Evolutionary conservation across 2,797 vertebrate species (phyloP), one percentile per base, ranked within the genome.

Genomic region (Manis javanica): DNA sequence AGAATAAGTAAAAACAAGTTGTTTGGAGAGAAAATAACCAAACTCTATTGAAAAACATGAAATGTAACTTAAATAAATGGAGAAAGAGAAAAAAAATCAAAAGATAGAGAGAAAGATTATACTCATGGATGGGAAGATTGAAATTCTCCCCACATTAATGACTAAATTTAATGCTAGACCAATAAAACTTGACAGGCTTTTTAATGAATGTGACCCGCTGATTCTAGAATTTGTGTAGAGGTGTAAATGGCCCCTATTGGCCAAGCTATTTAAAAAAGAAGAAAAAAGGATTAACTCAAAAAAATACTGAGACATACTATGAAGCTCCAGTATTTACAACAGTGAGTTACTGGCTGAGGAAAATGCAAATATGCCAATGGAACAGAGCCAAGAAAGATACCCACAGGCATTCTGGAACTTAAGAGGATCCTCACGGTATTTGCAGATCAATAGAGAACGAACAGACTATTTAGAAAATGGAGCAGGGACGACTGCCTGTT

Each of bases 381-480:
- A 13, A 16, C 59, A 49, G 75, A 26, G 8, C 79, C 13, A 7
- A 39, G 72, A 23, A 12, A 26, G 6, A 34, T 1, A 3, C 6
- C 7, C 51, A 2, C 31, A 5, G 0, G 7, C n/a, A 46, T 1
- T 1, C 0, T 21, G 63, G 7, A 1, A 7, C 42, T 1, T 11
- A 31, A 61, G 23, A 5, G 0, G 1, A 3, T 8, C 23, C 0
- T 0, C 5, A 14, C 2, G n/a, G 14, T 0, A 3, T n/a, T 14
- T 26, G 3, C 16, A 3, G 34, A 18, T 26, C 11, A 7, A 16
- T 4, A 4, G 5, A 3, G 18, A 3, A 74, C 55, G 49, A 49
- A 7, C 3, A 5, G 29, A 31, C 87, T 7, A 0, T n/a, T 64
- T 24, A 18, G 53, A n/a, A 78, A 61, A 23, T 1, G 0, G 16